Evolutionary conservation across 2,888 invertebrate genomes (phyloP).

Genomic region (Cheilosia impressa): DNA sequence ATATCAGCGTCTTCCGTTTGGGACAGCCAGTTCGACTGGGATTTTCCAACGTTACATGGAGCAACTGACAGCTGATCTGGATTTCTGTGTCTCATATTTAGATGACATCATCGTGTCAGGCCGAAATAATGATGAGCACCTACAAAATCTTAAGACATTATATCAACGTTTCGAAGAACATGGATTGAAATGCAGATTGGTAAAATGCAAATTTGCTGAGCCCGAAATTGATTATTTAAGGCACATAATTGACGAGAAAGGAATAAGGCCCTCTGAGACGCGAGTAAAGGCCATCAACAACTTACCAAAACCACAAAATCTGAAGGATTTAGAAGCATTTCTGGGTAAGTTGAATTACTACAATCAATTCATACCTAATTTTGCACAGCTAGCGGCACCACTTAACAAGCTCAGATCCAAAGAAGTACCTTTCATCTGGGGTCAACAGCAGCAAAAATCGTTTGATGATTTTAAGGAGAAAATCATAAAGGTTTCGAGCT

Average conservation of each 20-base stretch:
- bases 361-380: constrained; percentile 44
- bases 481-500: constrained; percentile 6
- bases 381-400: too few relatives aligned
- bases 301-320: constrained; percentile 75
- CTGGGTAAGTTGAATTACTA: constrained; percentile 75
- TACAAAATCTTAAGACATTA: constrained; percentile 44
- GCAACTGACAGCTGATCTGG: constrained; percentile 30
- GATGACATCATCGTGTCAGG: constrained; percentile 76
- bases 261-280: constrained; percentile 75
- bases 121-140: constrained; percentile 45
- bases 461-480: too few relatives aligned
- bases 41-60: constrained; percentile 44
- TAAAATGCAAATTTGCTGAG: constrained; percentile 76
- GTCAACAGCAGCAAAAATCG: too few relatives aligned
- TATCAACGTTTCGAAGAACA: constrained; percentile 39
- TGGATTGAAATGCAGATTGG: constrained; percentile 57
- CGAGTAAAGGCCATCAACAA: constrained; percentile 74
- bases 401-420: too few relatives aligned
- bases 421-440: too few relatives aligned
- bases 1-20: constrained; percentile 7
- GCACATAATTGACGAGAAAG: constrained; percentile 74
- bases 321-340: constrained; percentile 77
- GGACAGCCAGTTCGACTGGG: background rate
- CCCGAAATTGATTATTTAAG: constrained; percentile 76
- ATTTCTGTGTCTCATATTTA: constrained; percentile 67